Percentiles rank a stretch among this genome's conserved stretches.
phyloP scores from a whole-genome alignment of 1,140 invertebrate genomes.

The Philopotamus ludificatus region DNA sequence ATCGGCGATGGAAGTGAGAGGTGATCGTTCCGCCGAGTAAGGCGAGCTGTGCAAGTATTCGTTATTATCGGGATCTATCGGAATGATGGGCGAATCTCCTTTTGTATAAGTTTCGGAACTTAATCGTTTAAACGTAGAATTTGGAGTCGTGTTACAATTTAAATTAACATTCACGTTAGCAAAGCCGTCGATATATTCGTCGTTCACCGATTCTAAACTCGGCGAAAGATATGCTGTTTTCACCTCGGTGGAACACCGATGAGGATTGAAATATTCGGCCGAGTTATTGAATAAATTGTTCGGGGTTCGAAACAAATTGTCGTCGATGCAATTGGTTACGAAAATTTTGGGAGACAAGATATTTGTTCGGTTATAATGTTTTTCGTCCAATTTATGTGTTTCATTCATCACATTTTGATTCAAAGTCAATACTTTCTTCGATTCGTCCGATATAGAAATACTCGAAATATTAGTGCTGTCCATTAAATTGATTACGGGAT shows the following conservation, averaged over 20 bases:
- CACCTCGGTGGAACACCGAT: constrained; percentile 53
- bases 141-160: constrained; percentile 30
- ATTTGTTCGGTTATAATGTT: not conserved
- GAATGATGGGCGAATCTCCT: constrained; percentile 49
- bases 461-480: constrained; percentile 15
- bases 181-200: too few species aligned
- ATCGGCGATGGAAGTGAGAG: not conserved
- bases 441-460: not conserved
- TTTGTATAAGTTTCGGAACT: constrained; percentile 54
- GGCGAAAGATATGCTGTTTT: constrained; percentile 46
- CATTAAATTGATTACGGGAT: constrained; percentile 30
- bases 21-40: constrained; percentile 33
- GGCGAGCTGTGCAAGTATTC: constrained; percentile 36
- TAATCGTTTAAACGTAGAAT: constrained; percentile 37
- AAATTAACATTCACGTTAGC: constrained; percentile 44
- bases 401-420: not conserved
- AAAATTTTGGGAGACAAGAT: not conserved
- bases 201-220: constrained; percentile 1
- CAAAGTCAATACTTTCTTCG: not conserved
- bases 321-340: not conserved
- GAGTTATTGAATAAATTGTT: constrained; percentile 52
- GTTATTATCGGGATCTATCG: constrained; percentile 32
- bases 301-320: constrained; percentile 43
- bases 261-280: constrained; percentile 48
- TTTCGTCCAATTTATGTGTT: not conserved